Conservation (phyloP, 2,113 vertebrate genomes). For the Heterotilapia buettikoferi region DNA sequence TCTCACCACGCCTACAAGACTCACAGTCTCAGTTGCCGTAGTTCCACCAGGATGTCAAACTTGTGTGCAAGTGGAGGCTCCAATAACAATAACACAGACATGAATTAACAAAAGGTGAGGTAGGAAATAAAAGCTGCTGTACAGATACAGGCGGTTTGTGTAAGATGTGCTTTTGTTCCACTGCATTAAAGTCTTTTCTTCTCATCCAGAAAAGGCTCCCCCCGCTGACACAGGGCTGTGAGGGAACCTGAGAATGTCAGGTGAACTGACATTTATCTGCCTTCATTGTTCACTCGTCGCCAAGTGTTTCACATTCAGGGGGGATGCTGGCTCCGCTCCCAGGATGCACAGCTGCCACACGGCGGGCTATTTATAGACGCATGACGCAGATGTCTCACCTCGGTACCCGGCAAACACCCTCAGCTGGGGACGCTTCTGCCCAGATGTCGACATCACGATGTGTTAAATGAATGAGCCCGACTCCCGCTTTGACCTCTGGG, state of each 20-base stretch:
- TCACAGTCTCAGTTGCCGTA: constrained; percentile 46
- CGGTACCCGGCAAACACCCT: constrained; percentile 41
- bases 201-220: background rate
- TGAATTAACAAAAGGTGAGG: background rate
- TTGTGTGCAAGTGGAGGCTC: constrained; percentile 1
- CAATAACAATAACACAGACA: background rate
- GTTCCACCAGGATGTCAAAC: constrained; percentile 40
- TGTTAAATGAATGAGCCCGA: background rate
- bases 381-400: constrained; percentile 61
- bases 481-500: background rate
- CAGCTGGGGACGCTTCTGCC: constrained; percentile 33
- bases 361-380: constrained; percentile 63
- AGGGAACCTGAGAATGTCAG: constrained; percentile 56
- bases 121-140: background rate
- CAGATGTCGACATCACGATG: constrained; percentile 58
- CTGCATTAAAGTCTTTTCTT: background rate
- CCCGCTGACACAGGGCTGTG: background rate
- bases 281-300: constrained; percentile 6
- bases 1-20: constrained; percentile 57
- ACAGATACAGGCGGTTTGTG: background rate
- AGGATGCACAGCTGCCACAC: constrained; percentile 43
- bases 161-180: background rate
- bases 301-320: constrained; percentile 48
- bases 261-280: constrained; percentile 34
- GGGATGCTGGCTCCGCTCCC: constrained; percentile 9